Percentiles rank a stretch among this genome's conserved stretches.
Evolutionary conservation across 1,140 invertebrate genomes (phyloP).

Genomic region (Nilaparvata lugens): DNA sequence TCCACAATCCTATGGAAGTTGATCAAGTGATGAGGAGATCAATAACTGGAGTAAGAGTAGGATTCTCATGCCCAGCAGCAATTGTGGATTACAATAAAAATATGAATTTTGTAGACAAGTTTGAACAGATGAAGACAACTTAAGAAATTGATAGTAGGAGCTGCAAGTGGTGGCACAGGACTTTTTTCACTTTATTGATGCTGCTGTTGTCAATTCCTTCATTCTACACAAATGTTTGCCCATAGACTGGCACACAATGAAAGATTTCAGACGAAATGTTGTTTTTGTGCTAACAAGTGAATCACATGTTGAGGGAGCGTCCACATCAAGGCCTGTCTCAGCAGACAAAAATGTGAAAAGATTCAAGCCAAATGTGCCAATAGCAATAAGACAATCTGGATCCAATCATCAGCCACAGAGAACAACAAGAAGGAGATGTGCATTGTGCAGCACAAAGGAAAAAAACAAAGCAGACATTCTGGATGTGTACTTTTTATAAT

Average conservation of each 20-base stretch:
- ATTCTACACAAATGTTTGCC: slow-evolving; percentile 22
- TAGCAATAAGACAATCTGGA: slow-evolving; percentile 9
- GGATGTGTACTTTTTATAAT: background rate
- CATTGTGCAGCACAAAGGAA: slow-evolving; percentile 21
- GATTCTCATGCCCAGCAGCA: slow-evolving; percentile 26
- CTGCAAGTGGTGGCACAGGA: slow-evolving; percentile 34
- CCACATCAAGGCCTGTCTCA: background rate
- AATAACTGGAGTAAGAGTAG: slow-evolving; percentile 21
- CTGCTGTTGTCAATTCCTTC: slow-evolving; percentile 28
- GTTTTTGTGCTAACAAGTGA: slow-evolving; percentile 10
- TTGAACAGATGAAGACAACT: slow-evolving; percentile 30
- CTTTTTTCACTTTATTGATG: slow-evolving; percentile 31
- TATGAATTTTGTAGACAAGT: too few species aligned
- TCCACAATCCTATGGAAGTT: too few species aligned
- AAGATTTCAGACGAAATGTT: slow-evolving; percentile 3
- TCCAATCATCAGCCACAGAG: slow-evolving; percentile 14
- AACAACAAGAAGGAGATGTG: too few species aligned
- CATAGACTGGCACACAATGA: background rate
- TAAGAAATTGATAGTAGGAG: slow-evolving; percentile 33
- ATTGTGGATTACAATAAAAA: slow-evolving; percentile 33
- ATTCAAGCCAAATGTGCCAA: slow-evolving; percentile 11
- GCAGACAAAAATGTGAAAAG: background rate
- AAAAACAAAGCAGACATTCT: slow-evolving; percentile 6
- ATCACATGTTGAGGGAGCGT: slow-evolving; percentile 1
- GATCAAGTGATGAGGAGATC: slow-evolving; percentile 5